Percentiles rank a stretch among this genome's conserved stretches.
Conservation (phyloP, 2,113 vertebrate species). For the Azemiops feae region DNA sequence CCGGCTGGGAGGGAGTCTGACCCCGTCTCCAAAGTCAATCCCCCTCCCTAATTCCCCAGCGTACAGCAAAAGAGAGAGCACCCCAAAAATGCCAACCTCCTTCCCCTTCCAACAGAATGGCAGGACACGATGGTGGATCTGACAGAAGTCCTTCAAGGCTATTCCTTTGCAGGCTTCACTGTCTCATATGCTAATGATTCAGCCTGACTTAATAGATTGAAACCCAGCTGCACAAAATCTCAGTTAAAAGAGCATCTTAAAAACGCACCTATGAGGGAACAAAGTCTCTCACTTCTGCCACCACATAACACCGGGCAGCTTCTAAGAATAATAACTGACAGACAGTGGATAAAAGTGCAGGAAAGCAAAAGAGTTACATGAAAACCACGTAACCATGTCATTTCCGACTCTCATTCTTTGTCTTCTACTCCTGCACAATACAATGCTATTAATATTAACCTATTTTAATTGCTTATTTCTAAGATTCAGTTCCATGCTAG, state of each 20-base stretch:
- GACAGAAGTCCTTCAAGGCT: neutral
- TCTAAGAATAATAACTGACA: neutral
- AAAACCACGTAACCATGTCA: neutral
- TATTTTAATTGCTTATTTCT: neutral
- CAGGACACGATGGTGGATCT: too few species aligned
- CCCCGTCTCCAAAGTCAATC: too few species aligned
- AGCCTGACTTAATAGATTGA: neutral
- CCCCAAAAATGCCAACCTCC: too few species aligned
- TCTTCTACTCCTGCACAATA: neutral
- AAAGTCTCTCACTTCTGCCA: neutral
- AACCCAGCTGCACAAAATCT: neutral
- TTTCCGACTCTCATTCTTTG: neutral
- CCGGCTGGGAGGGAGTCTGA: too few species aligned
- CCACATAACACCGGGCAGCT: neutral
- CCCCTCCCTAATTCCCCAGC: too few species aligned
- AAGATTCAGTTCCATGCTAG: neutral
- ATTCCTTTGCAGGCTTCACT: neutral
- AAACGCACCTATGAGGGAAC: neutral
- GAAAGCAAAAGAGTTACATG: neutral
- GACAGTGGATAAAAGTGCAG: neutral
- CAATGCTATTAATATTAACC: neutral
- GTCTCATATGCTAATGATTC: neutral
- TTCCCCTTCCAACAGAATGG: too few species aligned
- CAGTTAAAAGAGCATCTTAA: neutral
- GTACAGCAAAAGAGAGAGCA: too few species aligned